Conservation (phyloP, 2,113 vertebrate species). For the Colaptes auratus region DNA sequence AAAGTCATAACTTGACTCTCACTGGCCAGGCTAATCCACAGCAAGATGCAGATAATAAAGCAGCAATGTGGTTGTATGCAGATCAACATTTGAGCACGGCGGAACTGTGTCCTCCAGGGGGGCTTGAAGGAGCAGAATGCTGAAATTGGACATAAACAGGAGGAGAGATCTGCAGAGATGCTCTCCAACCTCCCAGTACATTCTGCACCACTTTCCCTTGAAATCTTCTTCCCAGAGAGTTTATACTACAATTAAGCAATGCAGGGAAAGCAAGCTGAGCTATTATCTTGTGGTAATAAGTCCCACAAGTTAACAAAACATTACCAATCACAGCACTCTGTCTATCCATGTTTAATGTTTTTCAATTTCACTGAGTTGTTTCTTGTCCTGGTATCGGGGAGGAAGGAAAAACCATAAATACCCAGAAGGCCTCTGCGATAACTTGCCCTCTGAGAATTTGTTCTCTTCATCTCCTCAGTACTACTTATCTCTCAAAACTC, state of each 20-base stretch:
- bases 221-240: background rate
- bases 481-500: background rate
- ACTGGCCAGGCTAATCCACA: background rate
- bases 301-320: constrained; percentile 52
- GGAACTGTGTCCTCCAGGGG: background rate
- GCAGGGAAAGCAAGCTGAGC: background rate
- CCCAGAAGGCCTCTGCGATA: constrained; percentile 7
- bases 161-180: background rate
- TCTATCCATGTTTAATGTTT: background rate
- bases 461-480: constrained; percentile 43
- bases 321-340: constrained; percentile 38
- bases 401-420: constrained; percentile 22
- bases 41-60: background rate
- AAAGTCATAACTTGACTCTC: background rate
- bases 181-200: background rate
- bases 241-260: background rate
- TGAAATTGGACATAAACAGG: background rate
- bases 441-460: constrained; percentile 29
- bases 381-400: constrained; percentile 10
- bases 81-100: background rate
- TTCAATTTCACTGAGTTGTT: background rate
- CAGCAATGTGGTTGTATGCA: background rate
- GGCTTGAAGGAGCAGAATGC: background rate
- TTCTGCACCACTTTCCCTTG: background rate
- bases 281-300: constrained; percentile 5